A percentile compares a stretch with the other conserved stretches of the same genome.
Evolutionary conservation across 2,797 vertebrate species (phyloP).

Genomic region (Rhabdophis nuchalis): DNA sequence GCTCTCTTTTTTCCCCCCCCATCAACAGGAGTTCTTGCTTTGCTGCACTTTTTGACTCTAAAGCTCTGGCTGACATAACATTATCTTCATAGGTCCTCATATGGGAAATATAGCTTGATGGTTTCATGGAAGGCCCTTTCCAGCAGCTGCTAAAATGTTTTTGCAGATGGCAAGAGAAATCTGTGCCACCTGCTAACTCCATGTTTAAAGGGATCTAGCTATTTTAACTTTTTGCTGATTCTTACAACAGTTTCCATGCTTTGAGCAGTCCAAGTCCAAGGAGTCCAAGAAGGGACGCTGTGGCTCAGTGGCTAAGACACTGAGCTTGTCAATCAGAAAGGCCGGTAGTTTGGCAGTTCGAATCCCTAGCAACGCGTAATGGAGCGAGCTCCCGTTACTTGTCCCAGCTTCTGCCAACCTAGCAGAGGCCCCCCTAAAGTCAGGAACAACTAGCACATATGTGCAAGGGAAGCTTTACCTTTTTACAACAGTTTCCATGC

Average conservation of each 20-base stretch:
- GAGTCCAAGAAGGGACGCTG: too few relatives aligned
- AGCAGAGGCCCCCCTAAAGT: too few relatives aligned
- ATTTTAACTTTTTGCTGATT: not conserved
- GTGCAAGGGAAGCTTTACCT: not conserved
- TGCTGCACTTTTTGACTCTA: not conserved
- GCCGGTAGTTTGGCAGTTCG: too few relatives aligned
- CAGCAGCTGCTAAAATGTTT: not conserved
- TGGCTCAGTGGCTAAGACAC: too few relatives aligned
- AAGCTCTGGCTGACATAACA: not conserved
- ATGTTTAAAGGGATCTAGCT: not conserved
- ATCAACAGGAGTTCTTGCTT: not conserved
- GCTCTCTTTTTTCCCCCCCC: not conserved
- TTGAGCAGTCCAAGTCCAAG: not conserved
- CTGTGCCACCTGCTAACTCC: not conserved
- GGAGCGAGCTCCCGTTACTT: too few relatives aligned
- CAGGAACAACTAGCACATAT: too few relatives aligned
- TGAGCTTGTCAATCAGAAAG: too few relatives aligned
- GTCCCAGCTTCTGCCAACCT: too few relatives aligned
- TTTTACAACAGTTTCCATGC: not conserved
- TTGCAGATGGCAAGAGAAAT: not conserved
- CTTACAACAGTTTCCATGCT: not conserved
- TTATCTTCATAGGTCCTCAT: not conserved
- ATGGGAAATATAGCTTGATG: not conserved
- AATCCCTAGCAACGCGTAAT: too few relatives aligned
- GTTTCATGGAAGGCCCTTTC: not conserved